Conservation (phyloP, 2,797 vertebrate genomes). For the Myotis planiceps region DNA sequence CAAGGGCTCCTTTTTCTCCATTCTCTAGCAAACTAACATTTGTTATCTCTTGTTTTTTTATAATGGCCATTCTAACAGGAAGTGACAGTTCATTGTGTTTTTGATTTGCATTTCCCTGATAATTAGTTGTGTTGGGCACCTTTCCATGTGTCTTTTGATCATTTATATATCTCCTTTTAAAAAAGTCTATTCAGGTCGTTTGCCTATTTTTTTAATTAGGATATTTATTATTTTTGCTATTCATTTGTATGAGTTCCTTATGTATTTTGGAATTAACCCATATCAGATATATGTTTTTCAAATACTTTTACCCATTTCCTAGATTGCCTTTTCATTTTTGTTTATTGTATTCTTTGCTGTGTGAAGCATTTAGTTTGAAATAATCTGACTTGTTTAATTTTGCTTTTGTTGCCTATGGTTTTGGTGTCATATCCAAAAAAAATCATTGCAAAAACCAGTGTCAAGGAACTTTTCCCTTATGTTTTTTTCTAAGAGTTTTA, state of each 20-base stretch:
- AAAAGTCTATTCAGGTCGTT: not conserved
- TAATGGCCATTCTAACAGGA: not conserved
- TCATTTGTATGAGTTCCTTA: not conserved
- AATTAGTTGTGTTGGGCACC: not conserved
- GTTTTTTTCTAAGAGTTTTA: not conserved
- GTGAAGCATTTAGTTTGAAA: not conserved
- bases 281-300: not conserved
- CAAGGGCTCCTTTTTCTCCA: not conserved
- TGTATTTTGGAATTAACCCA: not conserved
- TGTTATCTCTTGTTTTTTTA: not conserved
- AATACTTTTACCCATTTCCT: not conserved
- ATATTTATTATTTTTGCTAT: not conserved
- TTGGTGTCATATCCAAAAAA: not conserved
- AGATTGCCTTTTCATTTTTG: not conserved
- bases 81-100: not conserved
- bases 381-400: not conserved
- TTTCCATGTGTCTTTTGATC: not conserved
- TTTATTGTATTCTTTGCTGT: not conserved
- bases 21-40: not conserved
- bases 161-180: not conserved
- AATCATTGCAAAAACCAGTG: not conserved
- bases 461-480: not conserved
- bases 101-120: not conserved
- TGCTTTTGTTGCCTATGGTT: not conserved
- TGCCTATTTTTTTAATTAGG: not conserved